These are phyloP conservation scores for Poecilia latipinna DNA, from an alignment of 2,113 vertebrate genomes.

Conservation along the genomic window DNA sequence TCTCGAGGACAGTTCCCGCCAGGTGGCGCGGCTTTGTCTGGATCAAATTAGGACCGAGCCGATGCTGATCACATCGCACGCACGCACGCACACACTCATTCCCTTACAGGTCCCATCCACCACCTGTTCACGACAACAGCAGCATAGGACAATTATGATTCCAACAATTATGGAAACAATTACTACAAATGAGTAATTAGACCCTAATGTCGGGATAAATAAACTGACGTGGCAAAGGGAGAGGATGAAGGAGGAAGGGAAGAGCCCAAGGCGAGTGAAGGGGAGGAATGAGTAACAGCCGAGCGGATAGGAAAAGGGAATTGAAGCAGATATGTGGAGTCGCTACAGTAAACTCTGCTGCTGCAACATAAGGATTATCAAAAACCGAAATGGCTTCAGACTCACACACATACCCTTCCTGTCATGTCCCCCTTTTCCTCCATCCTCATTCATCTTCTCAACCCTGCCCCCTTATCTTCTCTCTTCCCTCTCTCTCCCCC, in stretches of 20 bases:
- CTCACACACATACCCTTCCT: conserved; percentile 13
- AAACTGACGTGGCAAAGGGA: conserved; percentile 49
- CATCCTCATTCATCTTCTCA: conserved; percentile 62
- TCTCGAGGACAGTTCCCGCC: conserved; percentile 31
- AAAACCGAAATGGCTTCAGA: conserved; percentile 31
- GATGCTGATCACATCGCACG: conserved; percentile 24
- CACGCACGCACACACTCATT: conserved; percentile 21
- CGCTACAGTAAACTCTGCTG: conserved; percentile 18
- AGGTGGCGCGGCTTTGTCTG: conserved; percentile 57
- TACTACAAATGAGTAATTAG: conserved; percentile 80
- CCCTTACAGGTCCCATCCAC: conserved; percentile 50
- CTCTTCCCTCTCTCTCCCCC: neutral
- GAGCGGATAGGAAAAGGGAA: neutral
- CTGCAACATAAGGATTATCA: conserved; percentile 32
- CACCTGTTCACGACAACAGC: conserved; percentile 66
- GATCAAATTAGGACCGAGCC: conserved; percentile 31
- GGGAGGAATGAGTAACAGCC: conserved; percentile 26
- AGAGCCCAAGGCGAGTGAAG: conserved; percentile 46
- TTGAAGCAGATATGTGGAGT: conserved; percentile 25
- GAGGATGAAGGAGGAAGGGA: conserved; percentile 43
- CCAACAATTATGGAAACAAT: conserved; percentile 77
- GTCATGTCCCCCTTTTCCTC: conserved; percentile 42
- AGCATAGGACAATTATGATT: conserved; percentile 63
- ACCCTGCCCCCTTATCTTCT: conserved; percentile 50
- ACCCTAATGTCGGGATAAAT: conserved; percentile 71